Percentiles rank a stretch among this genome's conserved stretches.
These are phyloP conservation scores for Pantherophis alleghaniensis DNA, from an alignment of 2,797 vertebrate species.

Conservation along the genomic window DNA sequence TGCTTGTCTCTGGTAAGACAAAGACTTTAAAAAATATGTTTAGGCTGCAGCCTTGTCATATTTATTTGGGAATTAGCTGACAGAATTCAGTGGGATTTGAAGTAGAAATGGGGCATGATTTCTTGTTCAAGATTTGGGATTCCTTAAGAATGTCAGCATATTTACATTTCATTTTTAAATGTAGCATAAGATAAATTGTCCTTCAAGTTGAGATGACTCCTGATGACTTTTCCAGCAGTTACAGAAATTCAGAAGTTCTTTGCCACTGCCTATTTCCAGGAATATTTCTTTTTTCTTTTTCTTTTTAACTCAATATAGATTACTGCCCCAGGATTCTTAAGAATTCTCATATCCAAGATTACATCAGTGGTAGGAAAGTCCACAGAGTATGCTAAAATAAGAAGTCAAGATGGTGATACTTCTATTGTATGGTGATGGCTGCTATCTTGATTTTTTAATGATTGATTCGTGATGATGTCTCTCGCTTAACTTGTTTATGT, in stretches of 20 bases:
- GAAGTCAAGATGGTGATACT: neutral
- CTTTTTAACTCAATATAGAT: neutral
- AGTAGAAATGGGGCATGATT: neutral
- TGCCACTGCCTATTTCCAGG: neutral
- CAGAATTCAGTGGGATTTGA: neutral
- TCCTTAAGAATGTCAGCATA: neutral
- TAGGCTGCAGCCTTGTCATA: neutral
- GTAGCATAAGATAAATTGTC: neutral
- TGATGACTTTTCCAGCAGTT: neutral
- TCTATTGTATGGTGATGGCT: neutral
- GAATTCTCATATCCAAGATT: neutral
- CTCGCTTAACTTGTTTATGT: neutral
- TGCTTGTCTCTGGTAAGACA: neutral
- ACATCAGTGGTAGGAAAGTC: neutral
- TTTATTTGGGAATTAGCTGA: neutral
- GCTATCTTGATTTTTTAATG: neutral
- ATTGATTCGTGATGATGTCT: neutral
- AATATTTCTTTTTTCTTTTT: neutral
- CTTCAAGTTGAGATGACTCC: neutral
- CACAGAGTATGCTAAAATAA: neutral
- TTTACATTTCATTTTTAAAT: neutral
- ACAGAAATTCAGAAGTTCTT: neutral
- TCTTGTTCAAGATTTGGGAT: neutral
- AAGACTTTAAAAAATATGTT: neutral
- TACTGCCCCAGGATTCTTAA: neutral